Evolutionary conservation across 1,140 invertebrate genomes (phyloP).

Genomic region (Phocides pigmalion): DNA sequence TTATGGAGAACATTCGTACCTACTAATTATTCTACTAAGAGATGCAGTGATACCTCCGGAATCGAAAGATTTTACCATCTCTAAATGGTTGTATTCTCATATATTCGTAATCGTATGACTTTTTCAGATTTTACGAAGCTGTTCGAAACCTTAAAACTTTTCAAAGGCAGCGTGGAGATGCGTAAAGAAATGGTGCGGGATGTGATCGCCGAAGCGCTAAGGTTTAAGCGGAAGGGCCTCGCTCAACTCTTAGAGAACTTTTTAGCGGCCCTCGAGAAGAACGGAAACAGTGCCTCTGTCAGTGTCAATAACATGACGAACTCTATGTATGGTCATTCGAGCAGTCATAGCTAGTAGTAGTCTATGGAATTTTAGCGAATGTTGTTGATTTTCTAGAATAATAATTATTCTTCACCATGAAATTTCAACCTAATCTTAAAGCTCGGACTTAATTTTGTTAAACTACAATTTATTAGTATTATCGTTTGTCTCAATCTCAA

Average conservation of each 20-base stretch:
- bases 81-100: constrained; percentile 46
- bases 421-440: constrained; percentile 29
- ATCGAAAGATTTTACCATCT: too few relatives aligned
- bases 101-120: constrained; percentile 35
- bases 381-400: constrained; percentile 33
- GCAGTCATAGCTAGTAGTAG: constrained; percentile 76
- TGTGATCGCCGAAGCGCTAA: constrained; percentile 87
- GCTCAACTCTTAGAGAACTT: constrained; percentile 85
- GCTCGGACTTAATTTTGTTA: constrained; percentile 28
- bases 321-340: constrained; percentile 51
- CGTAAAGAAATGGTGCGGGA: constrained; percentile 86
- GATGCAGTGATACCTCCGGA: too few relatives aligned
- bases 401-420: constrained; percentile 20
- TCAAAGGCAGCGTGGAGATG: constrained; percentile 86
- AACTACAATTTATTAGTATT: constrained; percentile 21
- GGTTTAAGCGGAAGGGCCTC: constrained; percentile 88
- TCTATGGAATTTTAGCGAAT: constrained; percentile 30
- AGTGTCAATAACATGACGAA: constrained; percentile 61
- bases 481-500: constrained; percentile 29
- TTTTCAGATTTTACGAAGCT: constrained; percentile 87
- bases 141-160: constrained; percentile 85
- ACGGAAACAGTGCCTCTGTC: constrained; percentile 76
- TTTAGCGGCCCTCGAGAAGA: constrained; percentile 74
- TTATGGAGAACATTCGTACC: too few relatives aligned
- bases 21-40: too few relatives aligned